Evolutionary conservation across 1,140 invertebrate genomes (phyloP), one percentile per base, ranked within the genome.

Genomic region (Cyclina sinensis): DNA sequence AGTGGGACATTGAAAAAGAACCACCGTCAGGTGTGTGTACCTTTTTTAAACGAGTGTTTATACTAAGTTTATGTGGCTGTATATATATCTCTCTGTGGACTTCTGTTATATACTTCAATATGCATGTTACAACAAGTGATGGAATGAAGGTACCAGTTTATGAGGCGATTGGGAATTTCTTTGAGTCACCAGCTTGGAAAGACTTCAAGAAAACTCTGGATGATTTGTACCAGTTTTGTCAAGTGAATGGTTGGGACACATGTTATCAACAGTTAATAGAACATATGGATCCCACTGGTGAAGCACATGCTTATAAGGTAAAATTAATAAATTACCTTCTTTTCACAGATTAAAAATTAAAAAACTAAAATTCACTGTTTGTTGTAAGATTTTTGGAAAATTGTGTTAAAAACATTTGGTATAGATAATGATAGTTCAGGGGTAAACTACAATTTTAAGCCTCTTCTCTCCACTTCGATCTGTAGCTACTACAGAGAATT

Each of bases 71-170:
- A 0, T 97, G 97, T 90, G 96, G 96, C 0, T 89, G 96, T 5
- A 89, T 99, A 0, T 99, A 98, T 92, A 91, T 97, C 0, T 96
- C 96, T 0, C 92, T 99, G 0, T 98, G 97, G 97, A 94, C 95
- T 32, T 97, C 97, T 37, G 98, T 97, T 89, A 95, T 99, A 21
- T 98, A 98, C 95, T 99, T 99, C 95, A 99, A 99, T 94, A 98
- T 98, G 18, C 97, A 97, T 59, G 96, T 99, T 21, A 97, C 97
- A 0, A 98, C 98, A 92, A 97, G 97, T 79, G 97, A 99, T 88
- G 98, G 98, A 7, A 98, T 99, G 91, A 97, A 98, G 93, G 97
- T 99, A 0, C 98, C 98, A 83, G 95, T 95, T 16, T 88, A 98
- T 79, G 98, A 99, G 94, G 98, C 98, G 0, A 90, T 99, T 0